Percentiles rank a stretch among this genome's conserved stretches.
Conservation (phyloP, 2,113 vertebrate species). For the Dicentrarchus labrax region DNA sequence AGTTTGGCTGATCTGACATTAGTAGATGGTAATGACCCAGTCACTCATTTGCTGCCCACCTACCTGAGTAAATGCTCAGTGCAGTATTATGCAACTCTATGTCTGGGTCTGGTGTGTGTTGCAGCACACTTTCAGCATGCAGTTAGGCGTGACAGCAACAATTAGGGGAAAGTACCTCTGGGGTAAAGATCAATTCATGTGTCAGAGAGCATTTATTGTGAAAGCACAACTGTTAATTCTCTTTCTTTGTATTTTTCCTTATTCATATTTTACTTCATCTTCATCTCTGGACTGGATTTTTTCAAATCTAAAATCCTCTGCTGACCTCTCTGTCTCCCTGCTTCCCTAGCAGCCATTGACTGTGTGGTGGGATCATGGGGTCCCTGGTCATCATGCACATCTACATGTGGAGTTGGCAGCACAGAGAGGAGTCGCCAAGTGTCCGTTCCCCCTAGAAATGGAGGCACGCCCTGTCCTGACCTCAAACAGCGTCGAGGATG, state of each 20-base stretch:
- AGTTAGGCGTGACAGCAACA: constrained; percentile 21
- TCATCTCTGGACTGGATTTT: not conserved
- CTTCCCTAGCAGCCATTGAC: constrained; percentile 85
- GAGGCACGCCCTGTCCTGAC: constrained; percentile 89
- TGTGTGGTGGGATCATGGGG: constrained; percentile 89
- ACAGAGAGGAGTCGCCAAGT: constrained; percentile 88
- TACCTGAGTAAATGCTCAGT: constrained; percentile 31
- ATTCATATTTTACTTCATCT: not conserved
- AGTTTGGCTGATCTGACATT: constrained; percentile 47
- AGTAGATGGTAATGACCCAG: constrained; percentile 60
- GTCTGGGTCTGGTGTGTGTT: constrained; percentile 24
- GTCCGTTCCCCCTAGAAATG: constrained; percentile 85
- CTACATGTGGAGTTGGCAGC: constrained; percentile 87
- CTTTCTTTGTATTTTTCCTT: too few species aligned
- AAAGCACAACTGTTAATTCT: too few species aligned
- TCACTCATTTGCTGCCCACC: constrained; percentile 30
- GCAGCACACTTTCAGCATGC: constrained; percentile 24
- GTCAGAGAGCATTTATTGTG: not conserved
- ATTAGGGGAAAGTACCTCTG: constrained; percentile 16
- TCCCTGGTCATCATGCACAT: constrained; percentile 88
- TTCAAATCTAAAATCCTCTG: not conserved
- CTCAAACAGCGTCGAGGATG: constrained; percentile 91
- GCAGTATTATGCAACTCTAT: constrained; percentile 18
- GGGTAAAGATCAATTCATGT: not conserved
- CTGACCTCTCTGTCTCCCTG: constrained; percentile 30